A percentile compares a stretch with the other conserved stretches of the same genome.
phyloP scores from a whole-genome alignment of 2,888 invertebrate genomes.

The Hirtodrosophila confusa region DNA sequence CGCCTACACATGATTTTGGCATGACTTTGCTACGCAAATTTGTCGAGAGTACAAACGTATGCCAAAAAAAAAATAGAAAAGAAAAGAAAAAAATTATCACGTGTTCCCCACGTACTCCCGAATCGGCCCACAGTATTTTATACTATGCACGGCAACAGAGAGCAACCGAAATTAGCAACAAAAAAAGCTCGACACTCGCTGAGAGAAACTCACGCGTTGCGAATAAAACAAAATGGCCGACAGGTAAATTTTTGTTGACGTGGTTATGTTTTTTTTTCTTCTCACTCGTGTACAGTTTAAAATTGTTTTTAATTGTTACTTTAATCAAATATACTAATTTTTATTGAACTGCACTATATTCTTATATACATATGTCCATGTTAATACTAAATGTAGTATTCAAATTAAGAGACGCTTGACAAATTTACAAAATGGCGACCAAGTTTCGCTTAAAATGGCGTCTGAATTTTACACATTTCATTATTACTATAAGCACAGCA shows the following conservation, averaged over 20 bases:
- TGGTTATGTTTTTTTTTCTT: constrained; percentile 28
- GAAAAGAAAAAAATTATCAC: constrained; percentile 32
- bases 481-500: no score
- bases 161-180: constrained; percentile 62
- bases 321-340: neutral
- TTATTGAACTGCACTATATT: no score
- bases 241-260: constrained; percentile 57
- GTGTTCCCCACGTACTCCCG: constrained; percentile 42
- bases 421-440: constrained; percentile 59
- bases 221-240: constrained; percentile 67
- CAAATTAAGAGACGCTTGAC: neutral
- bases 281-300: constrained; percentile 2
- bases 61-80: constrained; percentile 24
- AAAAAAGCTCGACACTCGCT: constrained; percentile 33
- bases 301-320: neutral
- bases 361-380: neutral
- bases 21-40: neutral
- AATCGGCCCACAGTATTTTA: constrained; percentile 12
- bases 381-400: neutral
- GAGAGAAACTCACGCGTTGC: constrained; percentile 50
- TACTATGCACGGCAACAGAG: constrained; percentile 35
- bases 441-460: neutral
- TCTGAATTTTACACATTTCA: no score
- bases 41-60: constrained; percentile 3
- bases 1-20: constrained; percentile 15